Evolutionary conservation across 2,113 vertebrate species (phyloP), one percentile per base, ranked within the genome.

Genomic region (Lipotes vexillifer): DNA sequence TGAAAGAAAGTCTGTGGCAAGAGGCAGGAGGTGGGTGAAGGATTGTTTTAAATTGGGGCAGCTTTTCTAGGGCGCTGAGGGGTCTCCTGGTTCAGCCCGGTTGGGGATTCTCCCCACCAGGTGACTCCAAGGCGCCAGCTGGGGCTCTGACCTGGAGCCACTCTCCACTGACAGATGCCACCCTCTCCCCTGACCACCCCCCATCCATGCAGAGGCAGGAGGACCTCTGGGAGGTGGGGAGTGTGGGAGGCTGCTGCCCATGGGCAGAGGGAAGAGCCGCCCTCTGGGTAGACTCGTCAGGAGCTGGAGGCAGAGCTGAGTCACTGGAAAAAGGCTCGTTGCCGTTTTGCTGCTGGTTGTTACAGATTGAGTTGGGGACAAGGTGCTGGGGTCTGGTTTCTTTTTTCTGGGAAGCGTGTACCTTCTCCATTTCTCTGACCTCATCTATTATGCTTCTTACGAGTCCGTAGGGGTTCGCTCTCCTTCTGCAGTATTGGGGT

Each of bases 11-110:
- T 20, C 57, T 75, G 17, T 1, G 18, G 29, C 68, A 83, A 25
- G 38, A 6, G 41, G 23, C 3, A 14, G 38, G 18, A 65, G 38
- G 75, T 61, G 46, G 38, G 61, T 59, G 92, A 49, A 59, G n/a
- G 31, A 33, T 59, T 21, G 10, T n/a, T 93, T 94, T n/a, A 87
- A 75, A 96, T 63, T 33, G 83, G 57, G 66, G 25, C 8, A 49
- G 25, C 52, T 93, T 92, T 94, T 93, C 96, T 93, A 92, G 96
- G 96, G 84, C 90, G 97, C 1, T 31, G 69, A 84, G 69, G 90
- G 27, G 31, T 93, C 68, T 96, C 36, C 44, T 63, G 38, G 36
- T 44, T 49, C 46, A 88, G 88, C 44, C n/a, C 31, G 13, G 89
- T 87, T 86, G 31, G 78, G 57, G 81, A 63, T 77, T n/a, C 49